Base-by-base conservation (phyloP, 2,113 vertebrate genomes). In the Nicator chloris region DNA sequence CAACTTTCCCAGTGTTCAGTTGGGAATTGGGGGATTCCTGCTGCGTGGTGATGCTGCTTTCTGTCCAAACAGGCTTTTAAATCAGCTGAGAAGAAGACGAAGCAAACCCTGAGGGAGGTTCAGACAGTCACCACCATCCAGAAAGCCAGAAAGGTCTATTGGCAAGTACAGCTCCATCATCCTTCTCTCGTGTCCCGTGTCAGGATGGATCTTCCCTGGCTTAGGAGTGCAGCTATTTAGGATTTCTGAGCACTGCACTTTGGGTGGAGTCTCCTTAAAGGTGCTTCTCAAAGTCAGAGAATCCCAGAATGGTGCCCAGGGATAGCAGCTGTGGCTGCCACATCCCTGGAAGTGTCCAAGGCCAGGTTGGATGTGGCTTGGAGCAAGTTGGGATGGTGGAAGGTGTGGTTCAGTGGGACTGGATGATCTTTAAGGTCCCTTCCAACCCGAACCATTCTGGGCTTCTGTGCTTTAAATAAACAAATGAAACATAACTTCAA, bases 71-170 rank as follows among this genome's bases (percentile, higher is more conserved):
- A 99, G 99, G 99, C 99, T 14, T 99, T 99, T 95, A 99, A 99
- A 95, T 99, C 99, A 24, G 99, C 99, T 30, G 99, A 99, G 98
- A 99, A 99, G 95, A 99, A 99, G 97, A 99, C 99, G 4, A 99
- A 99, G 68, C 98, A 99, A 94, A 99, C 99, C 0, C 95, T 99
- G 71, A 99, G 99, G 97, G 99, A 99, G 78, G 99, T 99, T 20
- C 99, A 99, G 96, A 99, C 99, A 0, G 99, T 99, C 39, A 99
- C 97, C 78, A 99, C 98, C 93, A 99, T 99, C 93, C 99, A 99
- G 97, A 99, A 99, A 78, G 99, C 99, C 30, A 98, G 99, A n/a
- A 99, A 99, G 93, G 98, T 99, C 27, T 99, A 99, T 92, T 99
- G 99, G 99, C 99, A 95, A 98, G 98, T 96, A 66, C 92, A 92